Evolutionary conservation across 2,797 vertebrate species (phyloP), one percentile per base, ranked within the genome.

Genomic region (Anguilla marmorata): DNA sequence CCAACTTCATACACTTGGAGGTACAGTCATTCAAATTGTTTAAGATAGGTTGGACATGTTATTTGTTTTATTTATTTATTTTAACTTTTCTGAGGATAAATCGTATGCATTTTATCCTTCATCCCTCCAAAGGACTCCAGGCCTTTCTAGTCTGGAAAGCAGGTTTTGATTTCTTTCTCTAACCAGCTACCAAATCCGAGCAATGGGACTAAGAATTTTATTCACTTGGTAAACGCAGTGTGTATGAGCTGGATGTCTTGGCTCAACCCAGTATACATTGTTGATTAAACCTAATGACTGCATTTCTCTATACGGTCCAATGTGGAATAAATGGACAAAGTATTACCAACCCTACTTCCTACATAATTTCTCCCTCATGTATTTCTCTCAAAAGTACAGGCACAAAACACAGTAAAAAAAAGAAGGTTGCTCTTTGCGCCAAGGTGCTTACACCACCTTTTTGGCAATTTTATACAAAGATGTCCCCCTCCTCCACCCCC

Each of bases 1-100:
- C 89, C 91, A 93, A 91, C 89, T 90, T 93, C 92, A 93, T 92
- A 92, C 91, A 92, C 90, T 93, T 92, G 88, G 89, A 93, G 92
- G 91, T 91, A 86, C 88, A 90, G 89, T 90, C 91, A 90, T 92
- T 94, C 87, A 92, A 93, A 94, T 92, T 91, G 90, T 93, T 82
- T 82, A 9, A 82, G 79, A 50, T 82, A 16, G 76, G 2, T 48
- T 45, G 76, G 33, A 80, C 76, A 80, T 48, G 41, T 76, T 37
- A 33, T 37, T 76, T 76, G 1, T 9, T 74, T 27, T 37, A 76
- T 76, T 76, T 16, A 76, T 76, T 76, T 41, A 76, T 50, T 80
- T 80, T 24, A 24, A 8, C 16, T 45, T 7, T 24, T 45, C 14
- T 41, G 33, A 80, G 41, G 12, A 21, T 45, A 80, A 74, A 80